Percentiles rank a stretch among this genome's conserved stretches.
Evolutionary conservation across 2,888 invertebrate species (phyloP).

Genomic region (Ischnus inquisitorius): DNA sequence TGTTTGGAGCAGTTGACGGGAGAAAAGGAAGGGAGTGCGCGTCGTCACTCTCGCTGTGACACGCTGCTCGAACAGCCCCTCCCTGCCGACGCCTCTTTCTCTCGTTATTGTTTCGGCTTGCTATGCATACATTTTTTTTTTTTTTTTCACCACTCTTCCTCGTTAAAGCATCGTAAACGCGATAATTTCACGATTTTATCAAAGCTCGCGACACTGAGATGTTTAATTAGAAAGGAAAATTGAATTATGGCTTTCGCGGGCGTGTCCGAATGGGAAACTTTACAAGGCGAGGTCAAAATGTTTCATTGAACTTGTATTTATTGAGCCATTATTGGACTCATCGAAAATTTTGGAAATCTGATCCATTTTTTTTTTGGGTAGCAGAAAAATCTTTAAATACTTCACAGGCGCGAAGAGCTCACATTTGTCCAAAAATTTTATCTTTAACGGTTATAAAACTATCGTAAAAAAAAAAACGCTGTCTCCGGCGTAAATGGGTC

Average conservation of each 20-base stretch:
- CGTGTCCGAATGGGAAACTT: too few relatives aligned
- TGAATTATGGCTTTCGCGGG: background rate
- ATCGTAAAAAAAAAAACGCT: too few relatives aligned
- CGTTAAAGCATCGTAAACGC: background rate
- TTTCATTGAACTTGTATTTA: too few relatives aligned
- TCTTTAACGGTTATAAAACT: too few relatives aligned
- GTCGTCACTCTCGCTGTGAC: constrained; percentile 44
- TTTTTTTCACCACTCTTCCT: constrained; percentile 20
- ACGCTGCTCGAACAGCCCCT: constrained; percentile 27
- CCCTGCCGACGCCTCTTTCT: constrained; percentile 28
- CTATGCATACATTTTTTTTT: constrained; percentile 8
- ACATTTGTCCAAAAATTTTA: too few relatives aligned
- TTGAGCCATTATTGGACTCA: too few relatives aligned
- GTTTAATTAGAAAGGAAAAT: background rate
- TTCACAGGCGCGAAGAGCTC: too few relatives aligned
- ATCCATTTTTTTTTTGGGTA: too few relatives aligned
- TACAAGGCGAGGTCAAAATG: too few relatives aligned
- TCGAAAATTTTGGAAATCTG: too few relatives aligned
- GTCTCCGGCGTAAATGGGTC: too few relatives aligned
- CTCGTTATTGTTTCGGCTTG: constrained; percentile 26
- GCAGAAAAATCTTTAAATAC: too few relatives aligned
- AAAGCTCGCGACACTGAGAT: background rate
- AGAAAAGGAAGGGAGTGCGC: background rate
- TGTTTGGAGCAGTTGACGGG: constrained; percentile 7
- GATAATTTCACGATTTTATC: background rate